A percentile compares a stretch with the other conserved stretches of the same genome.
Conservation (phyloP, 2,888 invertebrate genomes). For the Drosophila buzzatii region DNA sequence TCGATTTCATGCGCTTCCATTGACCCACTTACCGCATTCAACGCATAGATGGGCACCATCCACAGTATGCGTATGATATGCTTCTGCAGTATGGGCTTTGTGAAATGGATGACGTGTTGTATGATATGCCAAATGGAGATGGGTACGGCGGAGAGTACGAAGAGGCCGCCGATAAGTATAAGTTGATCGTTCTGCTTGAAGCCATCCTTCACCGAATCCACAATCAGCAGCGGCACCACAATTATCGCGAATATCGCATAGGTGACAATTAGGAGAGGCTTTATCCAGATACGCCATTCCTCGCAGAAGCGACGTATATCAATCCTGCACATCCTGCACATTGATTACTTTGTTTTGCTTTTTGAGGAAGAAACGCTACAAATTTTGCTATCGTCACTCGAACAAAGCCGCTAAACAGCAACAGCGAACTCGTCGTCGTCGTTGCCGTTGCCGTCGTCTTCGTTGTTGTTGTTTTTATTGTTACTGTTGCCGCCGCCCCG, state of each 20-base stretch:
- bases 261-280: constrained; percentile 92
- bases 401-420: constrained; percentile 45
- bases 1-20: constrained; percentile 21
- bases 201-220: constrained; percentile 92
- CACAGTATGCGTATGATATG: constrained; percentile 98
- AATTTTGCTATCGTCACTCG: constrained; percentile 59
- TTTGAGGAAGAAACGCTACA: not conserved
- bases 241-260: constrained; percentile 93
- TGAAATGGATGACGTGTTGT: constrained; percentile 97
- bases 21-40: constrained; percentile 92
- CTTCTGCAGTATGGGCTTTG: constrained; percentile 95
- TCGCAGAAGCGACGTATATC: constrained; percentile 82
- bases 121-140: constrained; percentile 97
- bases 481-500: constrained; percentile 64
- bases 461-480: constrained; percentile 15
- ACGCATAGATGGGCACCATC: constrained; percentile 99
- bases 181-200: constrained; percentile 92
- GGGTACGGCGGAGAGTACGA: constrained; percentile 95
- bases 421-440: constrained; percentile 24
- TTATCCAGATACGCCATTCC: constrained; percentile 95
- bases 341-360: constrained; percentile 13
- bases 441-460: constrained; percentile 13
- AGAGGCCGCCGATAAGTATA: constrained; percentile 94
- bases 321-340: constrained; percentile 71
- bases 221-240: constrained; percentile 93